Conservation (phyloP, 2,888 invertebrate species). For the Tenodera sinensis region DNA sequence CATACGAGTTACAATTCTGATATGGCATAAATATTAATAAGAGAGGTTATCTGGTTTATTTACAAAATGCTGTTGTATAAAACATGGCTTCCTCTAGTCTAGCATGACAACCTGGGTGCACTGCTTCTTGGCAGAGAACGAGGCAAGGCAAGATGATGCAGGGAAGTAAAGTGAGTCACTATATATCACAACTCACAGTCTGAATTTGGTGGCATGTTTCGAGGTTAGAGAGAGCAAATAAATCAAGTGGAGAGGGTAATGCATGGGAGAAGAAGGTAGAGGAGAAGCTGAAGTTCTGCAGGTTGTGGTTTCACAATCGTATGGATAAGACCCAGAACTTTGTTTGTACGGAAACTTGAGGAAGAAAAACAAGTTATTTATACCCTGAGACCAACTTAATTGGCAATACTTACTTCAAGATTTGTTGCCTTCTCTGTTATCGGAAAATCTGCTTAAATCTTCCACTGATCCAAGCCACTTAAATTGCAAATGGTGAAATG, state of each 20-base stretch:
- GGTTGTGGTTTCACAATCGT: not conserved
- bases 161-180: not conserved
- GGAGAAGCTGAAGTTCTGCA: not conserved
- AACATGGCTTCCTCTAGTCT: not conserved
- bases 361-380: not conserved
- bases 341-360: not conserved
- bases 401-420: not conserved
- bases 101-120: not conserved
- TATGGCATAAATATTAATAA: no score
- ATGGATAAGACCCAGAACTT: not conserved
- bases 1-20: no score
- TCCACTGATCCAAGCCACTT: no score
- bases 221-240: not conserved
- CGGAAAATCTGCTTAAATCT: no score
- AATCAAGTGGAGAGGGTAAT: not conserved
- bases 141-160: not conserved
- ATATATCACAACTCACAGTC: not conserved
- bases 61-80: not conserved
- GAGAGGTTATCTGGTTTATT: not conserved
- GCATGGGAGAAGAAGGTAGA: not conserved
- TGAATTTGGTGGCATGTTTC: not conserved
- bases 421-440: not conserved
- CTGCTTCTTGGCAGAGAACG: not conserved
- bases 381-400: not conserved
- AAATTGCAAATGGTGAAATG: no score